Conservation (phyloP, 2,113 vertebrate species). For the Mus spicilegus region DNA sequence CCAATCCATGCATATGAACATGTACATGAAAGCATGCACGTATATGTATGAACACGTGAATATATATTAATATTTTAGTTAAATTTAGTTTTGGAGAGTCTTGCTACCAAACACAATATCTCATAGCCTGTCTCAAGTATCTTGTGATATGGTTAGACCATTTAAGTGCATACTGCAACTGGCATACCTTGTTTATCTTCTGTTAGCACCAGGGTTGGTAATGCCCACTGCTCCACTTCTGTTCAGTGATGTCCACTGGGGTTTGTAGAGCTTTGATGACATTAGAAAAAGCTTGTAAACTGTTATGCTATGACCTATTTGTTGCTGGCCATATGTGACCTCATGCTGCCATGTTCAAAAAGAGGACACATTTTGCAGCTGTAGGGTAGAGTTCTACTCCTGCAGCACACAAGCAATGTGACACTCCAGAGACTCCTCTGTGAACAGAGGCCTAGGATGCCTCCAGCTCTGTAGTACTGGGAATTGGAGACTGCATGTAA, state of each 20-base stretch:
- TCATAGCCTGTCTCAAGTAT: not conserved
- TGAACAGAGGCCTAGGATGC: not conserved
- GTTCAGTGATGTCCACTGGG: not conserved
- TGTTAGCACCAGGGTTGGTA: not conserved
- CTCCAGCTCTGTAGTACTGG: not conserved
- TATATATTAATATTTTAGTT: not conserved
- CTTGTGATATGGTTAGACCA: constrained; percentile 8
- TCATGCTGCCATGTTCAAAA: not conserved
- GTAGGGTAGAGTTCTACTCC: not conserved
- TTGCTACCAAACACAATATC: not conserved
- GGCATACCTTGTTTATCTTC: not conserved
- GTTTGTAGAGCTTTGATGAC: not conserved
- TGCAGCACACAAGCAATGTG: not conserved
- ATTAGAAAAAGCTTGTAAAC: not conserved
- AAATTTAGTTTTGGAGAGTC: not conserved
- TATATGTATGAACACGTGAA: too few relatives aligned
- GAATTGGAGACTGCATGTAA: not conserved
- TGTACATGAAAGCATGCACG: not conserved
- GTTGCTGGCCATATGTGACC: not conserved
- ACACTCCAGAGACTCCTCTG: not conserved
- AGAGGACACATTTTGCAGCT: not conserved
- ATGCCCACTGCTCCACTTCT: not conserved
- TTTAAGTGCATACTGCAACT: not conserved
- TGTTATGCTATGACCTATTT: not conserved
- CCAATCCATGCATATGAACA: too few relatives aligned